Evolutionary conservation across 2,888 invertebrate genomes (phyloP).

Genomic region (Orchestes rusci): DNA sequence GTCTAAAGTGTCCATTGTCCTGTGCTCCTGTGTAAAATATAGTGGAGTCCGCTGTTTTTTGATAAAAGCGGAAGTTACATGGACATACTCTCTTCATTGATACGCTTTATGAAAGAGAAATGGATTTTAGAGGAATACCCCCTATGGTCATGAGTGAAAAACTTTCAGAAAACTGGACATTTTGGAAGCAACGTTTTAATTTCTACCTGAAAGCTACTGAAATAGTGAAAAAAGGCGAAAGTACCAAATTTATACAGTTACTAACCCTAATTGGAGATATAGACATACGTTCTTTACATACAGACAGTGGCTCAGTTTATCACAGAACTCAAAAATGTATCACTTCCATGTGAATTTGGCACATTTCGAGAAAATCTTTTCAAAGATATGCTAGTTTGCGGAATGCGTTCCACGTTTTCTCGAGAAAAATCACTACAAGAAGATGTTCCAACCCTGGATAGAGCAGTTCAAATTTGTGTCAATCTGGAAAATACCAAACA

Average conservation of each 20-base stretch:
- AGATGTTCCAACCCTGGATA: not conserved
- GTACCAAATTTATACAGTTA: not conserved
- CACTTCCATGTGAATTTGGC: too few species aligned
- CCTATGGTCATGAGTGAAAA: not conserved
- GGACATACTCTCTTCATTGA: too few species aligned
- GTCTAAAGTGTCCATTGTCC: too few species aligned
- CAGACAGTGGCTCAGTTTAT: not conserved
- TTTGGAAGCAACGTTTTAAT: not conserved
- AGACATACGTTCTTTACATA: not conserved
- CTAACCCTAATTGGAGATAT: not conserved
- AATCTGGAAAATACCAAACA: too few species aligned
- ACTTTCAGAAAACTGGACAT: not conserved
- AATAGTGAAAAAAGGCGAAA: not conserved
- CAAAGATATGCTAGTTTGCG: not conserved
- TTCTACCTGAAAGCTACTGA: not conserved
- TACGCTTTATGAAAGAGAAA: not conserved
- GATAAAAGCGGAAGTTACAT: too few species aligned
- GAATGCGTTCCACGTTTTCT: not conserved
- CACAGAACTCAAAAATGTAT: too few species aligned
- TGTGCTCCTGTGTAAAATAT: too few species aligned
- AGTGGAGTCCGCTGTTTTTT: too few species aligned
- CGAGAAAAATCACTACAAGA: not conserved
- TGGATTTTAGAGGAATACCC: not conserved
- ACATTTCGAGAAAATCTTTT: not conserved
- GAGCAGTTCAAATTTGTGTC: not conserved